These are phyloP conservation scores for Drosophila simulans DNA, from an alignment of 1,140 invertebrate species.

Conservation along the genomic window DNA sequence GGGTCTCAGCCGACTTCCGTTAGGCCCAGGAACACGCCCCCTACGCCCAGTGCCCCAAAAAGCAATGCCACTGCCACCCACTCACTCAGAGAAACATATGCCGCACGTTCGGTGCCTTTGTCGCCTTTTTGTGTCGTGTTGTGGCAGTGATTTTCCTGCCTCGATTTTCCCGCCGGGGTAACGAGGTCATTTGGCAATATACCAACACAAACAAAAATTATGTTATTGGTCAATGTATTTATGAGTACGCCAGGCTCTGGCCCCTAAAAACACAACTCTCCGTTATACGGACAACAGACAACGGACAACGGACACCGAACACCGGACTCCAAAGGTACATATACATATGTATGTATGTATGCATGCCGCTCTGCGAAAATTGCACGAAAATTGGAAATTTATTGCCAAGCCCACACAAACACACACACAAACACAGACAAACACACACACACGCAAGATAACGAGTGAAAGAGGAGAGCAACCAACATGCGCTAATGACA, in stretches of 20 bases:
- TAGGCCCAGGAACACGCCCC: constrained; percentile 8
- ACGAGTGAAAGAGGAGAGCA: constrained; percentile 9
- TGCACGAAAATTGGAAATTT: constrained; percentile 74
- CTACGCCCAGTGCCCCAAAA: background rate
- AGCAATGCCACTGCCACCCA: background rate
- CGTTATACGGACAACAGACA: background rate
- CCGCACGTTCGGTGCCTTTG: constrained; percentile 60
- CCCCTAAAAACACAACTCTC: background rate
- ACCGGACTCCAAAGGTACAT: constrained; percentile 1
- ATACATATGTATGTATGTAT: background rate
- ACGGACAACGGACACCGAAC: background rate
- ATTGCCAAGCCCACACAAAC: constrained; percentile 44
- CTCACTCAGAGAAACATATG: constrained; percentile 54
- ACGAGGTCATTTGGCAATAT: constrained; percentile 67
- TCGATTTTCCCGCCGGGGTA: constrained; percentile 31
- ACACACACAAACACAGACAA: no score
- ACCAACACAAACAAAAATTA: constrained; percentile 68
- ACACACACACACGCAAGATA: constrained; percentile 5
- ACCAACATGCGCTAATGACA: constrained; percentile 66
- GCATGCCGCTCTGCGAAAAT: constrained; percentile 40
- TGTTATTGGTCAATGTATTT: constrained; percentile 81
- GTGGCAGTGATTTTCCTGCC: constrained; percentile 60
- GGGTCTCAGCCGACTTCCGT: constrained; percentile 31
- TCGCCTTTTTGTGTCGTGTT: constrained; percentile 52
- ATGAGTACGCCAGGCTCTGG: constrained; percentile 52